phyloP scores from a whole-genome alignment of 2,797 vertebrate genomes.

The Columba guinea region DNA sequence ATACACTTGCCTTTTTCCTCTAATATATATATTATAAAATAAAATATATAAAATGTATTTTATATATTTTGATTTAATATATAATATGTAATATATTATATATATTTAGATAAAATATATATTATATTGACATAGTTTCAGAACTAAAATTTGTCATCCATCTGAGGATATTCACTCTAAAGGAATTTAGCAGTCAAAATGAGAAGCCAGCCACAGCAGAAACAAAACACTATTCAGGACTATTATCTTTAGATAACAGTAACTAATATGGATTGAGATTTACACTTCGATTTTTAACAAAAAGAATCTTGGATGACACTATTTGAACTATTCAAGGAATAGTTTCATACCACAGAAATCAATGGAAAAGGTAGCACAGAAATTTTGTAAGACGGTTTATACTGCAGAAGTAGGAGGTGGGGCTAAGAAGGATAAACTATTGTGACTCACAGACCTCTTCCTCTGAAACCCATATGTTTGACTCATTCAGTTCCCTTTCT shows the following conservation, averaged over 20 bases:
- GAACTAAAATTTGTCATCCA: background rate
- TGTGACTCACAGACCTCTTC: constrained; percentile 3
- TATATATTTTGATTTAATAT: background rate
- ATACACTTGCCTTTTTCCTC: background rate
- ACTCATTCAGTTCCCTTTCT: constrained; percentile 48
- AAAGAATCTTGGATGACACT: background rate
- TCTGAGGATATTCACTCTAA: background rate
- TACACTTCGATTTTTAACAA: background rate
- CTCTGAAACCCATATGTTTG: constrained; percentile 41
- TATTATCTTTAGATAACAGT: background rate
- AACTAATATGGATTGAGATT: background rate
- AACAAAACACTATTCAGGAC: background rate
- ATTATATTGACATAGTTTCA: background rate
- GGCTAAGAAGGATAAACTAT: constrained; percentile 28
- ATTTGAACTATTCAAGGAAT: background rate
- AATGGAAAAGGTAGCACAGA: background rate
- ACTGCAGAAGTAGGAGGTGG: background rate
- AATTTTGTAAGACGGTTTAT: background rate
- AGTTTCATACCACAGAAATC: background rate
- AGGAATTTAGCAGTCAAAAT: background rate
- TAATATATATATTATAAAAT: background rate
- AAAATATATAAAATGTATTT: too few relatives aligned
- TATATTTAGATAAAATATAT: background rate
- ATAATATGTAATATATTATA: background rate
- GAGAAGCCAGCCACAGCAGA: background rate